Evolutionary conservation across 2,113 vertebrate genomes (phyloP), one percentile per base, ranked within the genome.

Genomic region (Sterna hirundo): DNA sequence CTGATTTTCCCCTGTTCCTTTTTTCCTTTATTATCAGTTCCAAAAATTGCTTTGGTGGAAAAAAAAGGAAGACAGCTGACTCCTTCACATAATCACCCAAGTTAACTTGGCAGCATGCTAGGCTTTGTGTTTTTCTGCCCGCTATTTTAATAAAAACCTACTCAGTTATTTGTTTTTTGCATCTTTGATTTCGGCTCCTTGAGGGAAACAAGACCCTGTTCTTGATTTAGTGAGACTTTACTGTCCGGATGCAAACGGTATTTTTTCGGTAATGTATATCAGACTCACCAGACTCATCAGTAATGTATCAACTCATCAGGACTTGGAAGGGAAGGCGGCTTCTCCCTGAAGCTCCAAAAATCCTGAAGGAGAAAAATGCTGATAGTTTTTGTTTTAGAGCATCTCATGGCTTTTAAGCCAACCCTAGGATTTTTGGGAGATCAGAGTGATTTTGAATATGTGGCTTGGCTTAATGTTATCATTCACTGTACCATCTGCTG

Each of bases 101-200:
- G 46, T 12, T 81, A 51, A 75, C 72, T 94, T 93, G 90, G 85
- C 88, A 92, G 47, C 27, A 7, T 76, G 7, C 51, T 94, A 69
- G 69, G 60, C 21, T 86, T 86, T 54, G 34, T 80, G 77, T 65
- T 86, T 91, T 78, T 69, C 68, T 85, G 51, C 70, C 58, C 1
- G 2, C 54, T 64, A 74, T 92, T 93, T 94, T 90, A 96, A 74
- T 88, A 54, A 81, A 92, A 88, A 13, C 40, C 34, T 94, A 51
- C 61, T 92, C 55, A 38, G 26, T 90, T 94, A 49, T 66, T 93
- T 96, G 60, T 2, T 29, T 86, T 88, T 92, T 88, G 29, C 22
- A 77, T 94, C 68, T 95, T 85, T 96, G 71, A 78, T 96, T 96
- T 94, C 7, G 49, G 11, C 65, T 94, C 44, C 72, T 96, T 95